Percentiles rank a stretch among this genome's conserved stretches.
These are phyloP conservation scores for Pseudoips prasinana DNA, from an alignment of 2,888 invertebrate species.

Conservation along the genomic window DNA sequence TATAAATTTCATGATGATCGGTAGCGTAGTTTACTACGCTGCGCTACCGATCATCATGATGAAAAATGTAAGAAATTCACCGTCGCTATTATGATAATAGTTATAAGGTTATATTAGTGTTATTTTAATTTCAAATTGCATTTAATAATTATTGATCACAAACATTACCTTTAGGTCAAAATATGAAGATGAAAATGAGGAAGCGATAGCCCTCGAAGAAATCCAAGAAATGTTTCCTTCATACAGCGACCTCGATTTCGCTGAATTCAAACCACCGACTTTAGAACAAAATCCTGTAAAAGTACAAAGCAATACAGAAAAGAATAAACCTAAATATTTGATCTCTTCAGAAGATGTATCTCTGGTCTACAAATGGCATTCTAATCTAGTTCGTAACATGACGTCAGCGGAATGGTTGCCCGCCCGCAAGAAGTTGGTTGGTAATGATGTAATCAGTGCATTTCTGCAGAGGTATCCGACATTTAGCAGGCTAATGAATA, in stretches of 20 bases:
- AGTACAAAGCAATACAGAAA: conserved; percentile 34
- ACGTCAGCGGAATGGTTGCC: conserved; percentile 84
- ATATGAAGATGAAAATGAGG: conserved; percentile 86
- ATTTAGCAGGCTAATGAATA: conserved; percentile 79
- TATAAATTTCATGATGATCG: too few species aligned
- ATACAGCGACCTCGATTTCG: conserved; percentile 85
- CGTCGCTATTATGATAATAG: too few species aligned
- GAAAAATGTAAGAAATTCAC: too few species aligned
- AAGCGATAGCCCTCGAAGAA: conserved; percentile 84
- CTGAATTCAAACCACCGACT: conserved; percentile 81
- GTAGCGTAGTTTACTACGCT: too few species aligned
- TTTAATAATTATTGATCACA: too few species aligned
- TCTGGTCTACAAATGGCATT: conserved; percentile 83
- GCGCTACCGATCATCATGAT: too few species aligned
- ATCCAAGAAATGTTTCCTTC: conserved; percentile 87
- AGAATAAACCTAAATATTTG: conserved; percentile 52
- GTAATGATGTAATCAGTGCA: conserved; percentile 64
- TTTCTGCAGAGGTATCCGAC: conserved; percentile 82
- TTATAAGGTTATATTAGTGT: too few species aligned
- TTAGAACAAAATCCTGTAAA: conserved; percentile 74
- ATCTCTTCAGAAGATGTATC: conserved; percentile 80
- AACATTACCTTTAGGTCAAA: conserved; percentile 82
- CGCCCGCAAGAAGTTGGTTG: conserved; percentile 65
- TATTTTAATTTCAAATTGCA: too few species aligned
- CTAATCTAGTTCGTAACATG: conserved; percentile 79